Evolutionary conservation across 2,888 invertebrate species (phyloP), one percentile per base, ranked within the genome.

Genomic region (Eugnorisma glareosa): DNA sequence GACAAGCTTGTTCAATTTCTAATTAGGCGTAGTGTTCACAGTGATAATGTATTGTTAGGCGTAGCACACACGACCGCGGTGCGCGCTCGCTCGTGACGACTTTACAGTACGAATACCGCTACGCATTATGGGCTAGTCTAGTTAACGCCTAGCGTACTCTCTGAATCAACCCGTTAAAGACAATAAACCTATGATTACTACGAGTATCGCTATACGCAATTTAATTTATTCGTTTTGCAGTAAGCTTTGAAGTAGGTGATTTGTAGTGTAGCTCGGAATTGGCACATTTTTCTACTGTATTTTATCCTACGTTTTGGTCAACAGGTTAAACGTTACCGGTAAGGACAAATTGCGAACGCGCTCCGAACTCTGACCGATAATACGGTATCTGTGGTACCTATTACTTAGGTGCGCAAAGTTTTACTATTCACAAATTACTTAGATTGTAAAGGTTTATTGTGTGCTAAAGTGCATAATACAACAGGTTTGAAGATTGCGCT

Each of bases 81-180:
- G 92, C 73, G 88, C 92, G 86, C 86, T 93, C 88, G 84, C 73
- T 82, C 88, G 92, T 88, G 87, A 93, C 94, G 89, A 84, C 83
- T 82, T 90, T 92, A 92, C 93, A 89, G 92, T 91, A 89, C 75
- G 88, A 77, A 84, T 91, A 92, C 94, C 94, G 94, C 93, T 94
- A 94, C 86, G 86, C 83, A 90, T 90, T 91, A 90, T 88, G 84
- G 82, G 87, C 89, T 89, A 76, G 85, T 90, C 89, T 89, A 77
- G 85, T 90, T 89, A 83, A 89, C 89, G 90, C 87, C 81, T 84
- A 86, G 70, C 51, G 76, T 78, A 81, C 76, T 84, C 68, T 73
- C 63, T 61, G 64, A 28, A 37, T 74, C 68, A 74, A 48, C 69
- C 79, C 82, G 85, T 82, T 84, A 85, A 74, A 80, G 74, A 78